Conservation (phyloP, 2,888 invertebrate species). For the Andrena dorsata region DNA sequence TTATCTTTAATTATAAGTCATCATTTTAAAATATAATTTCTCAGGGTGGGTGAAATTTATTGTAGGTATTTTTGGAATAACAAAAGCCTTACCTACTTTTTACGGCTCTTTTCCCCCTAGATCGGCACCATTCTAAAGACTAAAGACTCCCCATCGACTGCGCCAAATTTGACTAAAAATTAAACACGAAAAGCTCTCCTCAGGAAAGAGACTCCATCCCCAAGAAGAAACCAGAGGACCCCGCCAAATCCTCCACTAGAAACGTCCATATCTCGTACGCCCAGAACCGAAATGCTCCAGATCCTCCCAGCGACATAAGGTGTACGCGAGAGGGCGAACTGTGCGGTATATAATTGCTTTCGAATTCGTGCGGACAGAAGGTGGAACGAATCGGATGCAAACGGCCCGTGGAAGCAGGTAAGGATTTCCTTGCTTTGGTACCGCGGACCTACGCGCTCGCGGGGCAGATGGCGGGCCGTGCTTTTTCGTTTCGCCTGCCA, state of each 20-base stretch:
- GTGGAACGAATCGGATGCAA: slow-evolving; percentile 41
- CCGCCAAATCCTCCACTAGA: background rate
- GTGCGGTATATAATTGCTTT: slow-evolving; percentile 38
- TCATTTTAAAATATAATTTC: too few relatives aligned
- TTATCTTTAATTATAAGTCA: too few relatives aligned
- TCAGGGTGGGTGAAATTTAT: too few relatives aligned
- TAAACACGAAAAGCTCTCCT: too few relatives aligned
- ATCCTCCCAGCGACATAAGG: slow-evolving; percentile 7
- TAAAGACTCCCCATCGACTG: too few relatives aligned
- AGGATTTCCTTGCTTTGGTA: background rate
- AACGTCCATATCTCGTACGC: background rate
- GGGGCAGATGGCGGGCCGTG: background rate
- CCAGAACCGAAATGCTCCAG: background rate
- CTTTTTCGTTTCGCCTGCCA: slow-evolving; percentile 41
- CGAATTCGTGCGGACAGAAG: slow-evolving; percentile 47
- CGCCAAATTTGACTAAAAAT: too few relatives aligned
- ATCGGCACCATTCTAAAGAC: too few relatives aligned
- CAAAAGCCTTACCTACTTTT: too few relatives aligned
- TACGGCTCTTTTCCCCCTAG: too few relatives aligned
- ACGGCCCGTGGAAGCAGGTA: slow-evolving; percentile 29
- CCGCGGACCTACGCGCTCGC: background rate
- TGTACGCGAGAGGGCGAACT: background rate
- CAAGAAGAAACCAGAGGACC: background rate
- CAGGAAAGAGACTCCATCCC: too few relatives aligned
- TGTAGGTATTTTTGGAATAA: too few relatives aligned